These are phyloP conservation scores for Meles meles DNA, from an alignment of 2,113 vertebrate genomes.

Conservation along the genomic window DNA sequence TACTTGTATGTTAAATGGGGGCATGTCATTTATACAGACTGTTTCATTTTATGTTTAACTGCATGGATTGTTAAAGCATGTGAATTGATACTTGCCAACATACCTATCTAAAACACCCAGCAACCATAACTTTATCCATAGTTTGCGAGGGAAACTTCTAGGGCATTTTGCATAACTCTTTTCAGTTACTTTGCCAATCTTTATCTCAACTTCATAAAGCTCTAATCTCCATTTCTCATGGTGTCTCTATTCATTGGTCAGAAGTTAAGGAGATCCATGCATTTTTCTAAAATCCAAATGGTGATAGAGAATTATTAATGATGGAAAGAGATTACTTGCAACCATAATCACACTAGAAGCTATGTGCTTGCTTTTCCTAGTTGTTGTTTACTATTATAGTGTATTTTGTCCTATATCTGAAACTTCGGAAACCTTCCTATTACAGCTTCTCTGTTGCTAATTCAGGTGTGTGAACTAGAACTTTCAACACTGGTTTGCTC, in stretches of 20 bases:
- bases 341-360: slow-evolving; percentile 50
- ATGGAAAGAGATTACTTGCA: slow-evolving; percentile 41
- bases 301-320: slow-evolving; percentile 55
- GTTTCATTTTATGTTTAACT: slow-evolving; percentile 73
- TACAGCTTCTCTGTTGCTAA: slow-evolving; percentile 49
- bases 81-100: slow-evolving; percentile 84
- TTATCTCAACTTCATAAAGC: slow-evolving; percentile 64
- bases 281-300: slow-evolving; percentile 46
- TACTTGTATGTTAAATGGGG: slow-evolving; percentile 73
- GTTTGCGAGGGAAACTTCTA: slow-evolving; percentile 52
- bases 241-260: slow-evolving; percentile 72
- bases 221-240: slow-evolving; percentile 73
- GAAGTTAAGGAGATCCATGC: slow-evolving; percentile 66
- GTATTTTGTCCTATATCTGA: slow-evolving; percentile 45
- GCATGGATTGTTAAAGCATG: slow-evolving; percentile 84
- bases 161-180: slow-evolving; percentile 51
- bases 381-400: slow-evolving; percentile 45
- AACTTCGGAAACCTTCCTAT: slow-evolving; percentile 49
- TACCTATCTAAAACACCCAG: slow-evolving; percentile 70
- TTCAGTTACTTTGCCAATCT: slow-evolving; percentile 59
- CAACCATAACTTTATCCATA: slow-evolving; percentile 55
- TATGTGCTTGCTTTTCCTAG: slow-evolving; percentile 59
- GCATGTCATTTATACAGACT: slow-evolving; percentile 81
- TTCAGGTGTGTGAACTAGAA: slow-evolving; percentile 48
- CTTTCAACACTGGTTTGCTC: slow-evolving; percentile 68